Evolutionary conservation across 2,888 invertebrate species (phyloP), one percentile per base, ranked within the genome.

Genomic region (Aradus depressus): DNA sequence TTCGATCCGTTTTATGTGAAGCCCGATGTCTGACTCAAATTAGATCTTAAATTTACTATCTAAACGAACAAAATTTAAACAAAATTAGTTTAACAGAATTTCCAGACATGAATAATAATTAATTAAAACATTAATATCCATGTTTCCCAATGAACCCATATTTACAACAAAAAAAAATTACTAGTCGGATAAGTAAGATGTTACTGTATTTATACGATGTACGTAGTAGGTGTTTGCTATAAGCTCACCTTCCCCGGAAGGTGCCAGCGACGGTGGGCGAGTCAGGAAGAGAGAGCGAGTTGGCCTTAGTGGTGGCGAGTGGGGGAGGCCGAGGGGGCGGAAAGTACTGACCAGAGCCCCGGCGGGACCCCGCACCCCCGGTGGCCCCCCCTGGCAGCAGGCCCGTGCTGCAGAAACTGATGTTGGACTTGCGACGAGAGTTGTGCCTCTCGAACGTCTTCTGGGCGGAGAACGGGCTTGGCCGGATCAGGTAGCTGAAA

Each of bases 391-490:
- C 59, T 8, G 58, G 49, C 28, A 59, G 51, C 39, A 74, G 74
- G 70, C 83, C 81, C 65, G 85, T 84, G 45, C 87, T 87, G 67
- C 86, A 87, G 68, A 88, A 88, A 65, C 88, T 89, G 63, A 90
- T 89, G 71, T 90, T 90, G 47, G 89, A 89, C 70, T 89, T 89
- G 47, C 91, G 75, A 8, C 90, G 74, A 56, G 88, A 89, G 68
- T 90, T 91, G 70, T 91, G 91, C 2, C 90, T 75, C 65, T 91
- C 90, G 69, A 91, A 92, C 0, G 91, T 91, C 71, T 91, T 91
- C 70, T 91, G 90, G 21, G 91, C 91, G 28, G 90, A 90, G 68
- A 95, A 91, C 10, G 95, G 93, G 65, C 91, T 92, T 1, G 95
- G 95, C 10, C 92, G 79, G 32, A 95, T 89, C 65, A 93, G 72